Conservation (phyloP, 2,888 invertebrate genomes). For the Conomelus anceps region DNA sequence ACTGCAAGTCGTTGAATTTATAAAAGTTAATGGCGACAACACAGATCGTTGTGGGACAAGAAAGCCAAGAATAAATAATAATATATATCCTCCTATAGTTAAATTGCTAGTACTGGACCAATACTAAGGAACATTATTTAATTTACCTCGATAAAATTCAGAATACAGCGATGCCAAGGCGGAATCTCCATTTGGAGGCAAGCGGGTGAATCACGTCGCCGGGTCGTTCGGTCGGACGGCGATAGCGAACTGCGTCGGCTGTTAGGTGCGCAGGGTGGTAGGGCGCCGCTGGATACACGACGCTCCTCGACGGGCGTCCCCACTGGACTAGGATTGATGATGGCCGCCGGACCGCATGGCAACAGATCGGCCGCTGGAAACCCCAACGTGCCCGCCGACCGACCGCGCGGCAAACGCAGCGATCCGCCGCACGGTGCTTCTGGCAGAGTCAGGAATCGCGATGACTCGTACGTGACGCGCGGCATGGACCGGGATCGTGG, state of each 20-base stretch:
- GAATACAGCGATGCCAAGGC: conserved; percentile 41
- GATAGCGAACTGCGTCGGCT: conserved; percentile 41
- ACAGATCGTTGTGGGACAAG: too few species aligned
- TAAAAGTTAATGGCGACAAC: too few species aligned
- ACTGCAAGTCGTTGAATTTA: too few species aligned
- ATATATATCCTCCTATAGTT: too few species aligned
- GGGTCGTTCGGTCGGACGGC: conserved; percentile 39
- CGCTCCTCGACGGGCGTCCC: conserved; percentile 34
- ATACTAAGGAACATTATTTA: background rate
- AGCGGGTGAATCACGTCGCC: conserved; percentile 41
- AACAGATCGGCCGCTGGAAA: conserved; percentile 33
- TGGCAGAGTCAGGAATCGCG: conserved; percentile 40
- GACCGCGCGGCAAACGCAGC: conserved; percentile 37
- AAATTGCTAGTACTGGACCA: background rate
- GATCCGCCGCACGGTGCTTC: conserved; percentile 37
- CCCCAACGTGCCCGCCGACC: conserved; percentile 38
- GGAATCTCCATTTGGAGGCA: conserved; percentile 41
- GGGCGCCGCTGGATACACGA: conserved; percentile 32
- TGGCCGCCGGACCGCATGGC: conserved; percentile 25
- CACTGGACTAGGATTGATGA: conserved; percentile 30
- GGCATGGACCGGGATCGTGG: conserved; percentile 46
- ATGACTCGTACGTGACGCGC: conserved; percentile 43
- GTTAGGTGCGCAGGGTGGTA: conserved; percentile 33
- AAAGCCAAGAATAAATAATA: too few species aligned
- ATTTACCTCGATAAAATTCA: conserved; percentile 42